phyloP scores from a whole-genome alignment of 2,113 vertebrate species.

The Chaenogobius annularis region DNA sequence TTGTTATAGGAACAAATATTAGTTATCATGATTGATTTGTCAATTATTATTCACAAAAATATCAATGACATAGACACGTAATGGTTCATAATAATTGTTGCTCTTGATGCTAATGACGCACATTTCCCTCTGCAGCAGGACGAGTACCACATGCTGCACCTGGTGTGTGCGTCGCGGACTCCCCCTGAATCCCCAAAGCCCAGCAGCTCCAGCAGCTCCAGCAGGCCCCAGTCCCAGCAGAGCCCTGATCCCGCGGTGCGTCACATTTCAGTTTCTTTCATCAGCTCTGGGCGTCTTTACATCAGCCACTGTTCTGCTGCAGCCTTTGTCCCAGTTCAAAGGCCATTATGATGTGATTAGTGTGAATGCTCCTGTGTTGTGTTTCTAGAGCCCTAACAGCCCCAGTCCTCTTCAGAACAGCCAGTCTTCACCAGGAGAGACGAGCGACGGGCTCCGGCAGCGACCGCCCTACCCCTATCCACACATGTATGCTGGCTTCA shows the following conservation, averaged over 20 bases:
- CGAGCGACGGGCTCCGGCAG: conserved; percentile 53
- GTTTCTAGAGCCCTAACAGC: conserved; percentile 26
- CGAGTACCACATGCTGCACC: conserved; percentile 80
- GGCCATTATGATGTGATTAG: neutral
- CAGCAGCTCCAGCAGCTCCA: conserved; percentile 8
- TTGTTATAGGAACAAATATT: neutral
- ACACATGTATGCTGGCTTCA: conserved; percentile 53
- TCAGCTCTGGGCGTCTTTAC: conserved; percentile 46
- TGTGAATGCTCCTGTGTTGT: conserved; percentile 3
- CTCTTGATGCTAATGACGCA: conserved; percentile 21
- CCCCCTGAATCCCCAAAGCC: conserved; percentile 74
- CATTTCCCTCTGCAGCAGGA: conserved; percentile 69
- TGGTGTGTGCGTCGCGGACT: conserved; percentile 74
- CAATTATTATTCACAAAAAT: neutral
- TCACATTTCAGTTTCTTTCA: conserved; percentile 62
- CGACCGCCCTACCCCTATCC: conserved; percentile 46
- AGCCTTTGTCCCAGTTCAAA: too few species aligned
- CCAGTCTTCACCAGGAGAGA: conserved; percentile 40
- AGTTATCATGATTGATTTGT: too few species aligned
- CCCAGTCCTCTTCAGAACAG: conserved; percentile 27
- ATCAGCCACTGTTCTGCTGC: conserved; percentile 29
- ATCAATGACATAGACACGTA: neutral
- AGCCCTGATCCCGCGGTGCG: conserved; percentile 51
- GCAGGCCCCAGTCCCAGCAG: conserved; percentile 26
- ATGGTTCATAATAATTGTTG: neutral